Percentiles rank a stretch among this genome's conserved stretches.
These are phyloP conservation scores for Crematogaster levior DNA, from an alignment of 2,888 invertebrate species.

Conservation along the genomic window DNA sequence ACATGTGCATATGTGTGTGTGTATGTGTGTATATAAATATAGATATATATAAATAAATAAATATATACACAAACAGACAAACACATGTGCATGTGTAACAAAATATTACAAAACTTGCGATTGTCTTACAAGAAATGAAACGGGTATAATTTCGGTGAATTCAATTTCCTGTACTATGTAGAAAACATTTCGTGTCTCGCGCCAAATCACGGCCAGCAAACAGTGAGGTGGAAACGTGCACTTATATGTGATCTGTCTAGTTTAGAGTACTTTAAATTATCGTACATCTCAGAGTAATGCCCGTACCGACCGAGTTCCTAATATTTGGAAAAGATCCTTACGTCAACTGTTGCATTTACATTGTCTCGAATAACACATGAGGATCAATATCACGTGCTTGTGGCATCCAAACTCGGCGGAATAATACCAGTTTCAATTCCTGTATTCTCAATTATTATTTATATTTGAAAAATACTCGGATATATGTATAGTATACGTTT, in stretches of 20 bases:
- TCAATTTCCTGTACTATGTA: background rate
- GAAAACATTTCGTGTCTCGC: background rate
- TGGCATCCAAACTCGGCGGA: background rate
- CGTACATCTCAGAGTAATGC: background rate
- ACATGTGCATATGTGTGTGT: background rate
- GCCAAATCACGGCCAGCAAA: slow-evolving; percentile 1
- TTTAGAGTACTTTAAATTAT: background rate
- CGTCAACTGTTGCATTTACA: background rate
- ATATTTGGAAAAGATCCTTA: slow-evolving; percentile 10
- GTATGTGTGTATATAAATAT: background rate
- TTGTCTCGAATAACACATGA: background rate
- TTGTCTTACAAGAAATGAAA: slow-evolving; percentile 20
- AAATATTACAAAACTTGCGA: slow-evolving; percentile 21
- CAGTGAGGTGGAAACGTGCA: background rate
- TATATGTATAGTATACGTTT: background rate
- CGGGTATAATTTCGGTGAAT: slow-evolving; percentile 19
- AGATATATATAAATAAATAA: background rate
- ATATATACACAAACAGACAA: background rate
- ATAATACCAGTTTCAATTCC: slow-evolving; percentile 34
- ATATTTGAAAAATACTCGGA: slow-evolving; percentile 12
- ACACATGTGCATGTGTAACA: slow-evolving; percentile 37
- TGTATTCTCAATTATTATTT: slow-evolving; percentile 23
- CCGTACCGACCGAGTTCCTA: slow-evolving; percentile 10
- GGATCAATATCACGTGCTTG: background rate
- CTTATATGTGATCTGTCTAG: background rate